These are phyloP conservation scores for Hydrochoerus hydrochaeris DNA, from an alignment of 2,113 vertebrate species.

Conservation along the genomic window DNA sequence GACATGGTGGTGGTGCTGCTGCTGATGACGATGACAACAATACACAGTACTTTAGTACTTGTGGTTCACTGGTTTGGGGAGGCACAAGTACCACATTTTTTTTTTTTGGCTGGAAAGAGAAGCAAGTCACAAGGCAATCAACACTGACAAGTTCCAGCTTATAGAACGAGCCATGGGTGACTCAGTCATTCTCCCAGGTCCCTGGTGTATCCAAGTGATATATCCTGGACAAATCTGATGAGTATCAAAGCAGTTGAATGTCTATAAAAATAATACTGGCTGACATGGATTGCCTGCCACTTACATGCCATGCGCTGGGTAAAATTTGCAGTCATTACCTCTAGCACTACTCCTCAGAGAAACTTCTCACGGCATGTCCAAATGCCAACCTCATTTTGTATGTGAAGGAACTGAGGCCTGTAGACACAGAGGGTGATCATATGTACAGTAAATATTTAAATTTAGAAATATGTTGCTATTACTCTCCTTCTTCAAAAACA, in stretches of 20 bases:
- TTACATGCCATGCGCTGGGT: not conserved
- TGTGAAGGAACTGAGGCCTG: not conserved
- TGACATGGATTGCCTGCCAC: accelerated
- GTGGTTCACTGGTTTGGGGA: not conserved
- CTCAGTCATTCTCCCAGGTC: not conserved
- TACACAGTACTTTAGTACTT: not conserved
- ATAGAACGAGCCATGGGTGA: not conserved
- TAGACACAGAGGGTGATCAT: not conserved
- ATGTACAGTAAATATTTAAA: not conserved
- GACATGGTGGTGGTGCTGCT: not conserved
- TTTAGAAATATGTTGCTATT: not conserved
- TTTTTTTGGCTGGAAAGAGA: not conserved
- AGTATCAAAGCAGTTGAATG: not conserved
- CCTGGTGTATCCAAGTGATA: not conserved
- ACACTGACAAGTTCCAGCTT: not conserved
- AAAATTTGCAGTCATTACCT: not conserved
- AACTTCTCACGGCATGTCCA: not conserved
- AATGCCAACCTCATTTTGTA: not conserved
- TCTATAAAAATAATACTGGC: not conserved
- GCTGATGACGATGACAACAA: accelerated
- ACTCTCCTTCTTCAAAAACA: not conserved
- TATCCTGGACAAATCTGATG: not conserved
- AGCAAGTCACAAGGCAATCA: not conserved
- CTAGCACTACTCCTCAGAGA: not conserved
- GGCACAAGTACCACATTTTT: not conserved